Percentiles rank a stretch among this genome's conserved stretches.
Conservation (phyloP, 2,113 vertebrate species). For the Tamias sibiricus region DNA sequence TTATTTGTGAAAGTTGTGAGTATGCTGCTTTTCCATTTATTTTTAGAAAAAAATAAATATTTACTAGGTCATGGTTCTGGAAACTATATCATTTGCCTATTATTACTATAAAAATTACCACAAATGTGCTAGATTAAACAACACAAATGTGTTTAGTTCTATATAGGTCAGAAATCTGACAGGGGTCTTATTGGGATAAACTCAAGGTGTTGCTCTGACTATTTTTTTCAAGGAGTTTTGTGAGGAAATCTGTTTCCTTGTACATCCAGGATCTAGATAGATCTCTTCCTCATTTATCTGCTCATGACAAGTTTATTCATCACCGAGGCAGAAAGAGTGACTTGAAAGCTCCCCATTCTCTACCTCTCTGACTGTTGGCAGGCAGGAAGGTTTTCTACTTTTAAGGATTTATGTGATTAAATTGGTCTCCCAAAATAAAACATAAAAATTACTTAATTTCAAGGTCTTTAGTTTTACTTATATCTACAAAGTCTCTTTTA, state of each 20-base stretch:
- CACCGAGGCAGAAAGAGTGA: background rate
- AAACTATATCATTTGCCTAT: background rate
- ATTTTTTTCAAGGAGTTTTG: background rate
- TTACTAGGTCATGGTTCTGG: background rate
- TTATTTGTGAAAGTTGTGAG: background rate
- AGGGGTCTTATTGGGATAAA: background rate
- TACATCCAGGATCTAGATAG: background rate
- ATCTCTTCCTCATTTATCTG: background rate
- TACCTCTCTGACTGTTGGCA: background rate
- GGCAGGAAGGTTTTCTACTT: background rate
- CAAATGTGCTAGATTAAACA: background rate
- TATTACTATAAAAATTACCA: background rate
- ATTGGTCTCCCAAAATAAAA: background rate
- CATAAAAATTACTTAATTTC: background rate
- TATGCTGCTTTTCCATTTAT: background rate
- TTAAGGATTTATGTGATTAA: background rate
- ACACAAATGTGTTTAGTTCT: background rate
- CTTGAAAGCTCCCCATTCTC: background rate
- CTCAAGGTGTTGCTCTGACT: background rate
- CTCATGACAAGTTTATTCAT: background rate
- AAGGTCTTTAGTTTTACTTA: background rate
- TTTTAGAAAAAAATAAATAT: background rate
- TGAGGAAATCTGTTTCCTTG: background rate
- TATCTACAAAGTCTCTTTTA: background rate
- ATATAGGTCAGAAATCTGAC: background rate